Base-by-base conservation (phyloP, 1,140 invertebrate species). In the Macrocentrus cingulum region DNA sequence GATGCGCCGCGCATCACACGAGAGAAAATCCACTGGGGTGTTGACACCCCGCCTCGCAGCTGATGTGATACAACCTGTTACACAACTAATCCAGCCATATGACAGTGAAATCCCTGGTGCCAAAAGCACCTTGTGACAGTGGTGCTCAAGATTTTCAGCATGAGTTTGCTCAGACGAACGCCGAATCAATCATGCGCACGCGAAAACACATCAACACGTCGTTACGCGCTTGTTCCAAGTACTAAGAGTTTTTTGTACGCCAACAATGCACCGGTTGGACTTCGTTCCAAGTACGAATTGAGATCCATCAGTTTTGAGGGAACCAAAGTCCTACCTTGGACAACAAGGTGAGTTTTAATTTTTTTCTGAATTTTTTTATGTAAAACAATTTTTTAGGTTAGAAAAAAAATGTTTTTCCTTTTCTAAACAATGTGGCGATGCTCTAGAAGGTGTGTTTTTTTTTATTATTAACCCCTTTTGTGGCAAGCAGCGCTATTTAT, bases 301-400 rank as follows among this genome's bases (percentile, higher is more conserved):
- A 64, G 79, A 15, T 80, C 77, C 59, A 79, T 80, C 66, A 80
- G 78, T 53, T 79, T 80, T 61, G 79, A 81, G 63, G 70, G 77
- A 11, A 75, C 69, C 66, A 75, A 75, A 48, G 75, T 78, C 11
- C 48, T 79, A 7, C 79, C 79, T 22, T 80, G 79, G 78, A 80
- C 77, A 0, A 44, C 68, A n/a, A 68, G 71, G 72, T 75, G 18
- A 66, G 66, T 19, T 13, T 2, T n/a, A 23, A 52, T 49, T 60
- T 51, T 44, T 34, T 34, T 56, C 20, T 29, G 25, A 29, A 29
- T 29, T 29, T 29, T 29, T 29, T n/a, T n/a, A n/a, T n/a, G n/a
- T n/a, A n/a, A n/a, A n/a, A n/a, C n/a, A n/a, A n/a, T n/a, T n/a
- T n/a, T n/a, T n/a, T n/a, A n/a, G n/a, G n/a, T n/a, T n/a, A n/a